Base-by-base conservation (phyloP, 2,888 invertebrate genomes). In the Odontomyia ornata region DNA sequence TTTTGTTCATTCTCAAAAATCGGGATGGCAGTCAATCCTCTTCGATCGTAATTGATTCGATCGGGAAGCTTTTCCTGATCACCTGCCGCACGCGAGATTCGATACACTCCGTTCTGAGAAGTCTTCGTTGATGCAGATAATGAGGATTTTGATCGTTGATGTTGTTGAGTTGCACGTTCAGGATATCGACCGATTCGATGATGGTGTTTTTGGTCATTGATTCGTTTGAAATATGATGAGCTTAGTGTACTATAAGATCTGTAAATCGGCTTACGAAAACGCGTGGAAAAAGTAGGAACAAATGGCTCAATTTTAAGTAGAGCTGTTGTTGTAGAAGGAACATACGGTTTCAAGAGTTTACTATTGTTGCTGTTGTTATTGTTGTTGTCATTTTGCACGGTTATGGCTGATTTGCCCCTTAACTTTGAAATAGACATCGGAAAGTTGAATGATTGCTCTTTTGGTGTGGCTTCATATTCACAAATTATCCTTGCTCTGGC, bases 51-150 rank as follows among this genome's bases (percentile, higher is more conserved):
- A 83, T 94, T 95, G 82, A 97, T 94, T 83, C 96, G 90, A 85
- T 97, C 97, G 15, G 96, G 95, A 84, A 94, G 90, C 82, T 93
- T 91, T 83, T 94, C 93, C 84, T 93, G 92, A 84, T 96, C 96
- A 83, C 93, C 91, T 81, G 89, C 88, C 81, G 91, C 89, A 81
- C 95, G 89, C 79, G 89, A 90, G 80, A 94, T 91, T 83, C 93
- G 92, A 36, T 85, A 86, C 28, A 86, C 83, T 64, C 86, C 86
- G 81, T 86, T 86, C 13, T 86, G 82, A 25, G 85, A 86, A 2
- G 83, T 83, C 0, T 83, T 84, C 2, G 83, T 82, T 0, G 79
- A 77, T 27, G 77, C 65, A 4, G 79, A 79, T 21, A 47, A 82
- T 79, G 76, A 83, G 80, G 73, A 83, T 80, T 80, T 83, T n/a